Conservation (phyloP, 2,888 invertebrate genomes). For the Drosophila affinis region DNA sequence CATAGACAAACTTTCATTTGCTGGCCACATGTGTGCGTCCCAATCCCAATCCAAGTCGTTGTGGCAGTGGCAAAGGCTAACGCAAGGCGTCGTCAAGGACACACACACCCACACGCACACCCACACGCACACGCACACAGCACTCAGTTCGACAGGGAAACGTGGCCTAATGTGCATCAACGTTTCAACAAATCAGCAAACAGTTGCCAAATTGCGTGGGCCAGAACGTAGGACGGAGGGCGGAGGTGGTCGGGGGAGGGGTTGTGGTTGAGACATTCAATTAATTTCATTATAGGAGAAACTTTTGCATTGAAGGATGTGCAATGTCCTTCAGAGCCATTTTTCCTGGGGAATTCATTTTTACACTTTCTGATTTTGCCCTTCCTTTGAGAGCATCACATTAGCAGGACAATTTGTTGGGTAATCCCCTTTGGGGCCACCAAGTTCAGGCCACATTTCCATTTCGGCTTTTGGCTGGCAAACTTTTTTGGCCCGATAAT, state of each 20-base stretch:
- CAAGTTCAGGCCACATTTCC: slow-evolving; percentile 39
- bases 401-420: slow-evolving; percentile 74
- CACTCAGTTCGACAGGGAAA: slow-evolving; percentile 9
- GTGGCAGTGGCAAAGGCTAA: slow-evolving; percentile 17
- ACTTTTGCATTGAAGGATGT: slow-evolving; percentile 5
- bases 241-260: not conserved
- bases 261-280: slow-evolving; percentile 33
- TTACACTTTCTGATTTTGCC: slow-evolving; percentile 13
- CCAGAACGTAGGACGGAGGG: slow-evolving; percentile 7
- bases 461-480: slow-evolving; percentile 51
- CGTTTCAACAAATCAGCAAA: slow-evolving; percentile 48
- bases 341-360: not conserved
- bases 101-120: slow-evolving; percentile 1
- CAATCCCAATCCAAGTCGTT: not conserved
- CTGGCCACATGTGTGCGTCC: slow-evolving; percentile 17
- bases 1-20: slow-evolving; percentile 54
- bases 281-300: slow-evolving; percentile 47
- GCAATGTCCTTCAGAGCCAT: not conserved
- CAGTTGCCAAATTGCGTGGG: slow-evolving; percentile 32
- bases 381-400: slow-evolving; percentile 49
- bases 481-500: slow-evolving; percentile 59
- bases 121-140: not conserved
- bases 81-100: slow-evolving; percentile 71
- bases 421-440: slow-evolving; percentile 56
- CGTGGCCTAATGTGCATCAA: slow-evolving; percentile 56